A percentile compares a stretch with the other conserved stretches of the same genome.
Conservation (phyloP, 2,888 invertebrate species). For the Caenorhabditis angaria region DNA sequence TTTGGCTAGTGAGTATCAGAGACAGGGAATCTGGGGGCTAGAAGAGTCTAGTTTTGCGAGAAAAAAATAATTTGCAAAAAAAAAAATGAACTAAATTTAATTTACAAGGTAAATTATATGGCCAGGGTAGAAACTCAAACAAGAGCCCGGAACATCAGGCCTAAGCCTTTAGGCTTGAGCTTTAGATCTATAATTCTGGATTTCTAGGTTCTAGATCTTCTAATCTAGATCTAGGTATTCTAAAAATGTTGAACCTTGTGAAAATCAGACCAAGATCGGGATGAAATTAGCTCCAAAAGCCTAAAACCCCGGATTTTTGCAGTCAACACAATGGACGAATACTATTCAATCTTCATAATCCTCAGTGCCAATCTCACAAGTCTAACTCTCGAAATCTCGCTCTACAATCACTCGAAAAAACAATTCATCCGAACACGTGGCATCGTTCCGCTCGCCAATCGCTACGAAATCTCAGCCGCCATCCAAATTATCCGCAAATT, state of each 20-base stretch:
- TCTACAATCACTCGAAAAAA: conserved; percentile 23
- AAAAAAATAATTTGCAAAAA: too few species aligned
- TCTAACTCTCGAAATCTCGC: conserved; percentile 18
- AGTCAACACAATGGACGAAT: background rate
- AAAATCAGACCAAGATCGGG: too few species aligned
- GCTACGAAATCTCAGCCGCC: conserved; percentile 22
- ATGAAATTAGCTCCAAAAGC: too few species aligned
- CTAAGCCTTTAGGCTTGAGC: too few species aligned
- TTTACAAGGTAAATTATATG: too few species aligned
- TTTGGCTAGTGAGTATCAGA: background rate
- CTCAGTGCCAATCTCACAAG: background rate
- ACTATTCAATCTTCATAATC: background rate
- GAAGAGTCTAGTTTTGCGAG: conserved; percentile 22
- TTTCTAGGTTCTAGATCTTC: too few species aligned
- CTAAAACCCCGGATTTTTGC: background rate
- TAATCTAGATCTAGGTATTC: too few species aligned
- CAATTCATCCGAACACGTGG: conserved; percentile 19
- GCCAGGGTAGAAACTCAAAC: too few species aligned
- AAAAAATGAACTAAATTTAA: too few species aligned
- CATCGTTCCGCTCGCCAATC: conserved; percentile 14
- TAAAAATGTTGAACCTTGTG: too few species aligned
- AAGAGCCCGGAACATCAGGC: too few species aligned
- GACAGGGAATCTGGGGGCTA: conserved; percentile 16
- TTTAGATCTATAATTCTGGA: too few species aligned
- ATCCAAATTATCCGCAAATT: conserved; percentile 23